A percentile compares a stretch with the other conserved stretches of the same genome.
These are phyloP conservation scores for Brachypodius melanocephalos DNA, from an alignment of 2,113 vertebrate species.

Conservation along the genomic window DNA sequence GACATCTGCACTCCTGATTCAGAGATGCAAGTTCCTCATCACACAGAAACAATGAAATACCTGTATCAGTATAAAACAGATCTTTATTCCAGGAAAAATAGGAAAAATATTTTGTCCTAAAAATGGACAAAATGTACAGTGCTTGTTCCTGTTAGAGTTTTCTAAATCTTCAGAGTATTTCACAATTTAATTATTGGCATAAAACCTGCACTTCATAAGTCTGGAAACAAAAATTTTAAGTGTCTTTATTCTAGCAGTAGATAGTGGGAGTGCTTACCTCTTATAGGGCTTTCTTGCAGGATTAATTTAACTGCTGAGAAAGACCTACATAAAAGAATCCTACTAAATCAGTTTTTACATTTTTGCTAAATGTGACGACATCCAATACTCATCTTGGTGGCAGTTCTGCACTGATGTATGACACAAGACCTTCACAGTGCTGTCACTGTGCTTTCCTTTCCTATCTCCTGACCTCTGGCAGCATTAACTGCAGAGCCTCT, in stretches of 20 bases:
- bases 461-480: background rate
- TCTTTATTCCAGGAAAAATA: background rate
- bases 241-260: background rate
- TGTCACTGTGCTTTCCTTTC: background rate
- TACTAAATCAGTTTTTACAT: background rate
- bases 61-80: background rate
- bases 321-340: background rate
- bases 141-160: background rate
- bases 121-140: background rate
- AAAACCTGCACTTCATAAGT: background rate
- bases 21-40: background rate
- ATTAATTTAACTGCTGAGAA: background rate
- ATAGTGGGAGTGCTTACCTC: background rate
- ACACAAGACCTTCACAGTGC: background rate
- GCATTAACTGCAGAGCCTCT: background rate
- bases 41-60: background rate
- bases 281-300: background rate
- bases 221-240: background rate
- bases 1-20: background rate
- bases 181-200: background rate
- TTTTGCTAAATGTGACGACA: background rate
- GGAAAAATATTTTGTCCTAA: background rate
- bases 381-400: background rate
- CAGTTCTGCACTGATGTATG: background rate
- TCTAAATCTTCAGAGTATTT: slow-evolving; percentile 6